A percentile compares a stretch with the other conserved stretches of the same genome.
Evolutionary conservation across 2,113 vertebrate genomes (phyloP).

Genomic region (Vulpes ferrilata): DNA sequence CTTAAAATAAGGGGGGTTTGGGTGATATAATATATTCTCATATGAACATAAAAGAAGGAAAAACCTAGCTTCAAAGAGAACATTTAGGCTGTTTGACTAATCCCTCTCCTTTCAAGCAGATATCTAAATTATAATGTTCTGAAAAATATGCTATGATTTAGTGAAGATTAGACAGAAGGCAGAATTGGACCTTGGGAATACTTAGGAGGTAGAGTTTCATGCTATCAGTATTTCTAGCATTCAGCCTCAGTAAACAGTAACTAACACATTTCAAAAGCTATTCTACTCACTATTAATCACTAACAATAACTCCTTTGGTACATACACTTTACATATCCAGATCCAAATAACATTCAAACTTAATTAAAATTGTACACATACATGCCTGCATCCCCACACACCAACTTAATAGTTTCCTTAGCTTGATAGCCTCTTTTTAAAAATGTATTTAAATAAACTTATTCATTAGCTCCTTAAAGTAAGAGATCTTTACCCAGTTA

Average conservation of each 20-base stretch:
- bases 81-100: slow-evolving; percentile 60
- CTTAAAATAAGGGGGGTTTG: not conserved
- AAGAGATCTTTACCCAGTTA: slow-evolving; percentile 80
- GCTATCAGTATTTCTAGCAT: slow-evolving; percentile 79
- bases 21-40: slow-evolving; percentile 65
- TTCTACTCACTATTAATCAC: slow-evolving; percentile 79
- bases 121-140: slow-evolving; percentile 78
- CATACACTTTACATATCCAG: slow-evolving; percentile 70
- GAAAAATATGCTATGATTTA: slow-evolving; percentile 79
- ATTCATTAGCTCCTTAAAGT: slow-evolving; percentile 59
- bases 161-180: slow-evolving; percentile 70
- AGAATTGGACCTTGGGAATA: slow-evolving; percentile 81
- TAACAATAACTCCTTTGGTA: slow-evolving; percentile 73
- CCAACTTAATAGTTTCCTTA: slow-evolving; percentile 46
- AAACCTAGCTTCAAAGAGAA: slow-evolving; percentile 60
- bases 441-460: slow-evolving; percentile 44
- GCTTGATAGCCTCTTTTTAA: slow-evolving; percentile 65
- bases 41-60: slow-evolving; percentile 14
- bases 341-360: slow-evolving; percentile 74
- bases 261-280: slow-evolving; percentile 78
- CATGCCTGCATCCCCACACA: not conserved
- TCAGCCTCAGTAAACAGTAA: slow-evolving; percentile 79
- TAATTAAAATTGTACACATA: slow-evolving; percentile 71
- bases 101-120: slow-evolving; percentile 59
- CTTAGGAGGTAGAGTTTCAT: slow-evolving; percentile 83